Evolutionary conservation across 2,113 vertebrate genomes (phyloP).

Genomic region (Amblyornis subalaris): DNA sequence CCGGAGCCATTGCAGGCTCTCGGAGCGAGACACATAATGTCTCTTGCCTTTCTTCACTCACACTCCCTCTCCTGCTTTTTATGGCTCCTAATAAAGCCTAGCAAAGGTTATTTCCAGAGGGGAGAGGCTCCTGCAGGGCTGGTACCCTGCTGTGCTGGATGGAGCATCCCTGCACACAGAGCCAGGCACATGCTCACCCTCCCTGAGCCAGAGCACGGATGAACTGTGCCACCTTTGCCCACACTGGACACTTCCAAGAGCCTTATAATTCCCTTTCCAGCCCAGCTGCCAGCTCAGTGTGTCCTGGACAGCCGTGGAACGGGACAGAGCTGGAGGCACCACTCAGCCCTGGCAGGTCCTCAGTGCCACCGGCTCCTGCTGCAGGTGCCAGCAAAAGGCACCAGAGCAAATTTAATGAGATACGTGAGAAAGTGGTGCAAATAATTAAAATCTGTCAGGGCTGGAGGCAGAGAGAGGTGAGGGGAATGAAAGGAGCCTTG

Average conservation of each 20-base stretch:
- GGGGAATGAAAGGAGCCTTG: neutral
- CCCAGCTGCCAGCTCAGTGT: neutral
- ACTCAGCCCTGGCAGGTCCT: accelerated
- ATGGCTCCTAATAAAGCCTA: slow-evolving; percentile 20
- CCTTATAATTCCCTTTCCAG: accelerated
- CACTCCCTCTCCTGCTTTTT: neutral
- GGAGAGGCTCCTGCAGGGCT: neutral
- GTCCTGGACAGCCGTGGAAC: accelerated
- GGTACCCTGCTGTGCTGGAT: neutral
- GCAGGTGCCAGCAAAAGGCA: neutral
- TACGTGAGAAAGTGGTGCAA: neutral
- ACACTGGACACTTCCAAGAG: accelerated
- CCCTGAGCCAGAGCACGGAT: neutral
- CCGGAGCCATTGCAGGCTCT: neutral
- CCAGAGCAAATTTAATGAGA: neutral
- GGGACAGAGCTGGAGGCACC: neutral
- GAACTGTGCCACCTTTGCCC: accelerated
- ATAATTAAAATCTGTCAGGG: neutral
- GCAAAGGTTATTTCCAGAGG: slow-evolving; percentile 5
- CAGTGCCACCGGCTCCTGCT: accelerated
- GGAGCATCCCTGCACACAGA: neutral
- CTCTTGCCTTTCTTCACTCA: slow-evolving; percentile 12
- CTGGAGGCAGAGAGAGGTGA: neutral
- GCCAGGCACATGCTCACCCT: accelerated
- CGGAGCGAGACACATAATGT: neutral